Evolutionary conservation across 2,113 vertebrate genomes (phyloP).

Genomic region (Puma concolor): DNA sequence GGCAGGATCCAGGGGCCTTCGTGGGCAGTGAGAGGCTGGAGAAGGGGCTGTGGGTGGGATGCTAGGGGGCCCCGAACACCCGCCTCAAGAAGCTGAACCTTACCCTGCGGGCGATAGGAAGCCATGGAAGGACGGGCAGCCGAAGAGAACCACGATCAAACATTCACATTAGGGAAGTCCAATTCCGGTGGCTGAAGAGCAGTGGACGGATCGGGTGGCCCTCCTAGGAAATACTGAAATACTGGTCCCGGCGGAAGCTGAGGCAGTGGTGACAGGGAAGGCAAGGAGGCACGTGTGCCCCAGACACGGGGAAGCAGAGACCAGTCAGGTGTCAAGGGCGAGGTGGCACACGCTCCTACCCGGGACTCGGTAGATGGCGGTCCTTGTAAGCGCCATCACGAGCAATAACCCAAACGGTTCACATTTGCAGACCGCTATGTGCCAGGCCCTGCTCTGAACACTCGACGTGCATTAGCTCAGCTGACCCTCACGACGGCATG

Average conservation of each 20-base stretch:
- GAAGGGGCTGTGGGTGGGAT: rapidly evolving
- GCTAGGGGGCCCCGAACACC: background rate
- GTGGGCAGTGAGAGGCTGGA: background rate
- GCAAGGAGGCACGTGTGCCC: rapidly evolving
- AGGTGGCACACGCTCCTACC: background rate
- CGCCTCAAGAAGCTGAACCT: background rate
- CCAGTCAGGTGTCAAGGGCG: too few relatives aligned
- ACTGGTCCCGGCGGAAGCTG: background rate
- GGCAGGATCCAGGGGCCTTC: background rate
- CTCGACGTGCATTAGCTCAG: background rate
- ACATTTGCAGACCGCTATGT: rapidly evolving
- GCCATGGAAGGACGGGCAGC: background rate
- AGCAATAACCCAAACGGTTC: background rate
- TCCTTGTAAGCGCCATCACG: background rate
- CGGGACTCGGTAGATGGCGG: rapidly evolving
- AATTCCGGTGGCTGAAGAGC: background rate
- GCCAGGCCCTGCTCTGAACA: too few relatives aligned
- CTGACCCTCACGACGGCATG: background rate
- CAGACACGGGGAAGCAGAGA: background rate
- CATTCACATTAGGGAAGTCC: background rate
- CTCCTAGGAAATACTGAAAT: background rate
- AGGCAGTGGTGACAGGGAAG: background rate
- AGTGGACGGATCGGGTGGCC: too few relatives aligned
- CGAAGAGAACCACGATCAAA: background rate
- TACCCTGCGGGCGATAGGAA: background rate